Evolutionary conservation across 2,113 vertebrate genomes (phyloP), one percentile per base, ranked within the genome.

Genomic region (Chaetodon trifascialis): DNA sequence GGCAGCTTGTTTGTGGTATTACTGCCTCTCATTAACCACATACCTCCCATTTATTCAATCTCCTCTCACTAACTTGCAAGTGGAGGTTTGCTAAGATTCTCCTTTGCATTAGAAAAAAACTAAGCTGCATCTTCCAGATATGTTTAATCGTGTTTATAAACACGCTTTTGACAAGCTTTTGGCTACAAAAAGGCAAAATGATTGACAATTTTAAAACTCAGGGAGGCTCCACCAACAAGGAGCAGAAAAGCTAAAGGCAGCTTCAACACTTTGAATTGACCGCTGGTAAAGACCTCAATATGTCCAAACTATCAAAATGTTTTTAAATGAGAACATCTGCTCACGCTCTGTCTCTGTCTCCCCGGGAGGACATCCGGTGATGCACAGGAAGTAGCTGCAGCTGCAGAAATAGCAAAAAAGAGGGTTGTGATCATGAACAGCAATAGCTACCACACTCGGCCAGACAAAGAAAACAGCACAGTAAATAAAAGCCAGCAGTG

Each of bases 401-500:
- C 59, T 21, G 60, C 17, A 64, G 36, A 65, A 64, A 62, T 40
- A 9, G 8, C 34, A 63, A 30, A n/a, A 76, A 23, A 25, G 36
- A 38, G 7, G 5, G 11, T n/a, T 62, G 19, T 23, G 14, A 38
- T 44, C 30, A 17, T 49, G 30, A 36, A 30, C 30, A 30, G 69
- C 25, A 25, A 47, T 19, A 34, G n/a, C 63, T 16, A 14, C 7
- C 52, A 40, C 5, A 15, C 51, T 73, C 34, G 4, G 59, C 30
- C 55, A 46, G 64, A 34, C 12, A 19, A 23, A 23, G 36, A 69
- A 40, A 44, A 67, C 0, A 67, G 8, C n/a, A 47, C 60, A 73
- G 23, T 49, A 79, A 79, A 72, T 67, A 67, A 68, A 79, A 55
- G 34, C 7, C 7, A 51, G 40, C 0, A 6, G 58, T 4, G 10